Base-by-base conservation (phyloP, 2,888 invertebrate species). In the Drosophila paucipuncta region DNA sequence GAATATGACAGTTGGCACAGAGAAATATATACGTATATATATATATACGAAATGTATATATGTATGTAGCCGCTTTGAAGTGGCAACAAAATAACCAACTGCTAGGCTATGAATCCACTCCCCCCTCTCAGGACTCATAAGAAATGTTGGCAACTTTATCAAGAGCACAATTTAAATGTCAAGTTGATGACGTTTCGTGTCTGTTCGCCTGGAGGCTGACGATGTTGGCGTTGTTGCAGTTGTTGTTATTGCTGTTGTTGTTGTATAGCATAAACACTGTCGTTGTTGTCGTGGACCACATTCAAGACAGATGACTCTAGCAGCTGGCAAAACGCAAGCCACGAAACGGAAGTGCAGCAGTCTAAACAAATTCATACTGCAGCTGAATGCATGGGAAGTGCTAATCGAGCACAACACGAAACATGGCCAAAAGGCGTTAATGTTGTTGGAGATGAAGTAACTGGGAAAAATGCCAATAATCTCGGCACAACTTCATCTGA, bases 121-220 rank as follows among this genome's bases (percentile, higher is more conserved):
- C 35, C 30, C 43, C 37, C 43, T 11, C 11, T 18, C 50, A 10
- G 9, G 57, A 50, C 53, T 58, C 78, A 80, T 77, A 75, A 73
- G 70, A 86, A 82, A 84, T 90, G 88, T 89, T 88, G 85, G 90
- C 85, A 91, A 89, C 87, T 88, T 88, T 88, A 88, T 88, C 87
- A 88, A 78, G 76, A 80, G 90, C 70, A 89, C 87, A 91, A 91
- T 88, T 88, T 89, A 88, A 88, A 88, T 91, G 87, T 88, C 87
- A 89, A 71, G 75, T 68, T 74, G 90, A 86, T 83, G 88, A 89
- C 90, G 90, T 87, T 82, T 76, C 83, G 78, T 89, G 91, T 87
- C 82, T 90, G 80, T 83, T 80, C 63, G 39, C 55, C 55, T 82
- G 80, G 59, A 69, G 83, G 55, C 49, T 70, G 83, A 57, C 50